These are phyloP conservation scores for Rhinogobius similis DNA, from an alignment of 2,113 vertebrate species.

Conservation along the genomic window DNA sequence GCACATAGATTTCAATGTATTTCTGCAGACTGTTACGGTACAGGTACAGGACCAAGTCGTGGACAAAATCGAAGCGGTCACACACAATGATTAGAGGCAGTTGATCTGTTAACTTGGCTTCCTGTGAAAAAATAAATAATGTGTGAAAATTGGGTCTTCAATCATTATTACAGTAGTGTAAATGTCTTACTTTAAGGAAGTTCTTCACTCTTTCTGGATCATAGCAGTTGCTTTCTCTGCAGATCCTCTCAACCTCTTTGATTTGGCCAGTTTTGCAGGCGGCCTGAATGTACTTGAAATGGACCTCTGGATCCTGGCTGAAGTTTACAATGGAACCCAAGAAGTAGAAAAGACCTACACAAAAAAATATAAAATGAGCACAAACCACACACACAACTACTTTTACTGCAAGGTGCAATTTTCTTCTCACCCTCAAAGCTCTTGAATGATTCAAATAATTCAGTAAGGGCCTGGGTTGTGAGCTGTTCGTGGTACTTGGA, in stretches of 20 bases:
- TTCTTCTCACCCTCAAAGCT: conserved; percentile 91
- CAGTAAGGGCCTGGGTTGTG: conserved; percentile 92
- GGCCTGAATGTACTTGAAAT: conserved; percentile 99
- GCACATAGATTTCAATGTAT: conserved; percentile 99
- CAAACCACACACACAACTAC: background rate
- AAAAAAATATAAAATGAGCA: conserved; percentile 1
- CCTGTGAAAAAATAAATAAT: conserved; percentile 74
- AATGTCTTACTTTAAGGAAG: conserved; percentile 89
- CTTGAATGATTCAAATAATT: conserved; percentile 99
- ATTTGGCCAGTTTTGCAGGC: conserved; percentile 99
- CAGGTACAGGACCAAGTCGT: conserved; percentile 96
- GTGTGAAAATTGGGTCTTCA: background rate
- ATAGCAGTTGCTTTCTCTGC: conserved; percentile 98
- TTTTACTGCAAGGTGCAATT: background rate
- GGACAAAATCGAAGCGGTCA: conserved; percentile 98
- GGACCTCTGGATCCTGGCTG: conserved; percentile 98
- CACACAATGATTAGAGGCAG: conserved; percentile 98
- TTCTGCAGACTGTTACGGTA: conserved; percentile 99
- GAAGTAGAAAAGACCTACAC: conserved; percentile 96
- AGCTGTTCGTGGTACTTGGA: conserved; percentile 98
- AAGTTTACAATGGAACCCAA: conserved; percentile 99
- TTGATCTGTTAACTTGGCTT: conserved; percentile 98
- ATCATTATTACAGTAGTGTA: background rate
- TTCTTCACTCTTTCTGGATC: conserved; percentile 98
- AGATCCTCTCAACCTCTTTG: conserved; percentile 99